Evolutionary conservation across 2,797 vertebrate genomes (phyloP), one percentile per base, ranked within the genome.

Genomic region (Pipistrellus pipistrellus): DNA sequence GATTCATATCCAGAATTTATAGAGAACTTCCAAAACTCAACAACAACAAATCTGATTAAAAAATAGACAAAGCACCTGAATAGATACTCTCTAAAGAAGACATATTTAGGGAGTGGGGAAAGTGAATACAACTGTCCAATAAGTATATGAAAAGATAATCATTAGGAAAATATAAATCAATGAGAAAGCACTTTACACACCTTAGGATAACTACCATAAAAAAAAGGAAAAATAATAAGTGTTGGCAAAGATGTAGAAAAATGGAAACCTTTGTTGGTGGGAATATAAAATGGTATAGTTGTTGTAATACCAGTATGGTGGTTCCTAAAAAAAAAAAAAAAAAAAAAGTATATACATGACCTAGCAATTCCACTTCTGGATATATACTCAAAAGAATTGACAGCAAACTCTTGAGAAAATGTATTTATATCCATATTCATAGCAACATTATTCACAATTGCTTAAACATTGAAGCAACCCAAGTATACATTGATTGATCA

Each of bases 321-420:
- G 23, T 93, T 88, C 57, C 68, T 93, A 44, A 73, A 46, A 73
- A 91, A 55, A 80, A n/a, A n/a, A n/a, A n/a, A n/a, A n/a, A 81
- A 46, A 73, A 62, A 55, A 9, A 8, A 44, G 44, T 30, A 62
- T 30, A 68, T 41, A 66, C 68, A 75, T 38, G n/a, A 68, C 14
- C 25, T 20, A 88, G n/a, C 59, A 68, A 87, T 46, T 87, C 18
- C 7, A 88, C 18, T 57, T 75, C 48, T 20, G 10, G 23, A 14
- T 73, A 51, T 83, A 38, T 69, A 69, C 8, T 13, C n/a, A 44
- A 77, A 88, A 89, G 17, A 88, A 93, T 0, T 84, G 27, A 84
- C 66, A 82, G 8, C 35, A 75, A 55, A 41, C 64, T 62, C 62
- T 71, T 77, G 27, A 51, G 9, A n/a, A 81, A 17, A 87, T 25